Percentiles rank a stretch among this genome's conserved stretches.
Evolutionary conservation across 2,797 vertebrate species (phyloP).

Genomic region (Sphaeramia orbicularis): DNA sequence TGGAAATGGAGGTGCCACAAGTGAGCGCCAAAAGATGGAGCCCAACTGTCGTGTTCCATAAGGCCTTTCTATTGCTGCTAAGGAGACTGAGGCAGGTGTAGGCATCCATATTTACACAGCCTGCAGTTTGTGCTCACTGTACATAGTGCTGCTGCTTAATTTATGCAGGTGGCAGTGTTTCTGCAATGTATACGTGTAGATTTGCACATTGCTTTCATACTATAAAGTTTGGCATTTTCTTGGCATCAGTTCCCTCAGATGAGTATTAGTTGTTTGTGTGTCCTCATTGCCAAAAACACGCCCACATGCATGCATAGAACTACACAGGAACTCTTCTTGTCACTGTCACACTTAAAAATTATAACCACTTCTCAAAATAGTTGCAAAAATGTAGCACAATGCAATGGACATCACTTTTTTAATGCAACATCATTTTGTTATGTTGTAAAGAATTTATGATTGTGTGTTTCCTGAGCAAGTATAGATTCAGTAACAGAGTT

Average conservation of each 20-base stretch:
- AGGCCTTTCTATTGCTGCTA: constrained; percentile 29
- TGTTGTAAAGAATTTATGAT: constrained; percentile 29
- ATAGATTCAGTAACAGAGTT: constrained; percentile 9
- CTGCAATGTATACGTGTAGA: neutral
- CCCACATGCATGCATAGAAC: neutral
- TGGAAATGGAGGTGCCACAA: constrained; percentile 67
- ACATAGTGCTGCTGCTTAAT: neutral
- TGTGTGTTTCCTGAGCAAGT: constrained; percentile 13
- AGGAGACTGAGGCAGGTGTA: constrained; percentile 28
- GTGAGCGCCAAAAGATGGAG: constrained; percentile 52
- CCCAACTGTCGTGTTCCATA: constrained; percentile 68
- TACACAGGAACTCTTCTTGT: constrained; percentile 4
- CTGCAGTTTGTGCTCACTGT: constrained; percentile 1
- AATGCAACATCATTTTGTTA: constrained; percentile 7
- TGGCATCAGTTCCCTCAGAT: constrained; percentile 16
- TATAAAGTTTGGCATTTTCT: constrained; percentile 6
- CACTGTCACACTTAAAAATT: neutral
- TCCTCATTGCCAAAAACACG: constrained; percentile 15
- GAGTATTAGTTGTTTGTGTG: constrained; percentile 31
- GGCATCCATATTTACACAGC: constrained; percentile 15
- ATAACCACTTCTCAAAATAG: neutral
- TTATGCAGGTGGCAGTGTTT: neutral
- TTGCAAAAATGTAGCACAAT: neutral
- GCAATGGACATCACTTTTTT: neutral
- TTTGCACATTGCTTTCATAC: constrained; percentile 1